Conservation (phyloP, 1,140 invertebrate species). For the silkworm (Bombyx mori) region ASM3026992v2 NC_085109.1:9824001-9824500, state of each 20-base stretch:
- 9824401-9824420: constrained; percentile 44
- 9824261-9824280: too few species aligned
- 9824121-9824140: constrained; percentile 18
- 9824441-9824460: constrained; percentile 53
- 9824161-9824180: constrained; percentile 35
- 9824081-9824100: constrained; percentile 32
- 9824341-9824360: too few species aligned
- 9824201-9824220: constrained; percentile 32
- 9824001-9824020: constrained; percentile 47
- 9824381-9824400: constrained; percentile 31
- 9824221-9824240: constrained; percentile 21
- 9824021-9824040: constrained; percentile 43
- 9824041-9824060: constrained; percentile 57
- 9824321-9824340: too few species aligned
- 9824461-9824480: constrained; percentile 48
- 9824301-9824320: too few species aligned
- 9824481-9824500: constrained; percentile 67
- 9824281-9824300: too few species aligned
- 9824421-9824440: constrained; percentile 45
- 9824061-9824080: constrained; percentile 59
- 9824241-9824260: too few species aligned
- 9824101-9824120: constrained; percentile 13
- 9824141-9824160: constrained; percentile 17
- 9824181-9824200: constrained; percentile 5
- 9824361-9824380: constrained; percentile 9